Evolutionary conservation across 2,113 vertebrate genomes (phyloP).

Genomic region (Osmerus eperlanus): DNA sequence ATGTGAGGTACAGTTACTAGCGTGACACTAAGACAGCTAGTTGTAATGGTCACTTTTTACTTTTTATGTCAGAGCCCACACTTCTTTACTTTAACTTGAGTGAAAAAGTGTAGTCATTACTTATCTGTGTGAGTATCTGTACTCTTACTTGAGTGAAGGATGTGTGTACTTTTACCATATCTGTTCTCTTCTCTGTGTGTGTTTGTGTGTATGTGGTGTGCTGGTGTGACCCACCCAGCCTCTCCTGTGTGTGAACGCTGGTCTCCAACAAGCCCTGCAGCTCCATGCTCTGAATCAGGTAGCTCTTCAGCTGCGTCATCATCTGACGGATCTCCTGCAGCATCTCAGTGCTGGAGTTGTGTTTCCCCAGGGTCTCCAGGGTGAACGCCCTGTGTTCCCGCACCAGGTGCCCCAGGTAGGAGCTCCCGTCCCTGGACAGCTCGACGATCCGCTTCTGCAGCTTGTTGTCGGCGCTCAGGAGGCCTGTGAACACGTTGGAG

Average conservation of each 20-base stretch:
- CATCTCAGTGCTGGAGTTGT: slow-evolving; percentile 89
- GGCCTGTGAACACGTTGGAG: slow-evolving; percentile 79
- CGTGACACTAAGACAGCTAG: too few relatives aligned
- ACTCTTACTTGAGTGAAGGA: too few relatives aligned
- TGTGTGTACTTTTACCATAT: too few relatives aligned
- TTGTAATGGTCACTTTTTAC: too few relatives aligned
- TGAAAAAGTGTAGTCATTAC: too few relatives aligned
- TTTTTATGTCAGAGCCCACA: too few relatives aligned
- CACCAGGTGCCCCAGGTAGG: slow-evolving; percentile 92
- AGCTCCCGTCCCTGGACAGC: slow-evolving; percentile 84
- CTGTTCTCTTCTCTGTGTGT: too few relatives aligned
- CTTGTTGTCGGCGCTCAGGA: slow-evolving; percentile 86
- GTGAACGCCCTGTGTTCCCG: slow-evolving; percentile 70
- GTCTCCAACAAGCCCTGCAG: slow-evolving; percentile 81
- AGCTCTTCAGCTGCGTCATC: slow-evolving; percentile 97
- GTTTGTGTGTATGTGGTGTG: neutral
- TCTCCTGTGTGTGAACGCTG: slow-evolving; percentile 71
- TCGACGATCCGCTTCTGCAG: slow-evolving; percentile 89
- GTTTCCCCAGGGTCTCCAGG: slow-evolving; percentile 88
- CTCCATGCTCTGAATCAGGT: slow-evolving; percentile 92
- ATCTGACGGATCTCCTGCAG: slow-evolving; percentile 96
- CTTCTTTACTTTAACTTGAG: too few relatives aligned
- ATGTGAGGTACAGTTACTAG: too few relatives aligned
- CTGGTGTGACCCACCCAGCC: slow-evolving; percentile 66
- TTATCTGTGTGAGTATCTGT: too few relatives aligned